phyloP scores from a whole-genome alignment of 2,797 vertebrate genomes.

The Peromyscus attwateri region DNA sequence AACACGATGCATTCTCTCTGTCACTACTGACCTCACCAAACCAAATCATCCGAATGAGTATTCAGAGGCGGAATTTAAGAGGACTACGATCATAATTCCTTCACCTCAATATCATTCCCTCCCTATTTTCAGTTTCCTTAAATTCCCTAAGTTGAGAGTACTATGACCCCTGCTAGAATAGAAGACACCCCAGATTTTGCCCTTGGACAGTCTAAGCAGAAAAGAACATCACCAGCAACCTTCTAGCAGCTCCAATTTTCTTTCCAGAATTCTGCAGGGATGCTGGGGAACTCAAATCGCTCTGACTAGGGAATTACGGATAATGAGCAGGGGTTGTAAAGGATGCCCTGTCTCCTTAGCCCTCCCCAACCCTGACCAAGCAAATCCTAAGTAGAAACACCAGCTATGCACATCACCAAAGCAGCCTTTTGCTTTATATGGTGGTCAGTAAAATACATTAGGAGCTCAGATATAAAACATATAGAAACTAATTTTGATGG shows the following conservation, averaged over 20 bases:
- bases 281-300: background rate
- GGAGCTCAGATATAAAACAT: background rate
- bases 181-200: background rate
- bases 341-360: background rate
- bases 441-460: background rate
- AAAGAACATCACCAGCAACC: background rate
- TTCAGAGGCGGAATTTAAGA: background rate
- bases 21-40: background rate
- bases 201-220: background rate
- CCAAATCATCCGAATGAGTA: background rate
- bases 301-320: background rate
- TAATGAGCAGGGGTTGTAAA: background rate
- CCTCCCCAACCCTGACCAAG: background rate
- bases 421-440: background rate
- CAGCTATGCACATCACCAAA: background rate
- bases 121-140: background rate
- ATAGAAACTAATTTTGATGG: background rate
- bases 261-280: constrained; percentile 12
- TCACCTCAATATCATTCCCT: background rate
- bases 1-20: background rate
- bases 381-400: background rate
- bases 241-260: background rate
- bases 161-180: background rate
- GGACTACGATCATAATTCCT: background rate
- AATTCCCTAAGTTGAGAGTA: background rate